Conservation (phyloP, 2,888 invertebrate species). For the Asteroscopus sphinx region DNA sequence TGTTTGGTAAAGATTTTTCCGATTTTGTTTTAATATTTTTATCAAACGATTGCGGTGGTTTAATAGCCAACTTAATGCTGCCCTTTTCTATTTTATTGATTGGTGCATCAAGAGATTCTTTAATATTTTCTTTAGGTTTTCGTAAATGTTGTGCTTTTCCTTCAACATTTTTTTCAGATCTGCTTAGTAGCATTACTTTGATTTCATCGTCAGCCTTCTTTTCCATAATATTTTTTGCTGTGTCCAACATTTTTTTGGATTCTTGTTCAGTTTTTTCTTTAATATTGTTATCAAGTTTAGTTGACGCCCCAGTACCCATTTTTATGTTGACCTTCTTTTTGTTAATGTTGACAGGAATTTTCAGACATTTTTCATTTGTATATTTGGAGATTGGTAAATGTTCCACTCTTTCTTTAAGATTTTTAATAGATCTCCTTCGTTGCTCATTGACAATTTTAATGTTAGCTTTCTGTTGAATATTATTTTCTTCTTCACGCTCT, state of each 20-base stretch:
- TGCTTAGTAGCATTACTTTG: neutral
- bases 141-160: neutral
- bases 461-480: neutral
- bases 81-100: neutral
- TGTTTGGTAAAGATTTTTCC: neutral
- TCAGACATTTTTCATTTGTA: neutral
- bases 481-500: neutral
- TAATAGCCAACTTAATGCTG: neutral
- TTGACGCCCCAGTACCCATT: neutral
- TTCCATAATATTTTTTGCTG: neutral
- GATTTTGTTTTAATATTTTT: neutral
- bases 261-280: neutral
- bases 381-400: neutral
- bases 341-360: neutral
- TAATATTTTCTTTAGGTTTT: neutral
- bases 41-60: neutral
- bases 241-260: neutral
- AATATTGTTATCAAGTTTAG: neutral
- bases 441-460: neutral
- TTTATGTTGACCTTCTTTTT: neutral
- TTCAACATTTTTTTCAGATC: neutral
- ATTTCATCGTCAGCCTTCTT: neutral
- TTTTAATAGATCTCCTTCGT: neutral
- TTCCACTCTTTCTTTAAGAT: neutral
- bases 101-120: conserved; percentile 1